Evolutionary conservation across 1,140 invertebrate species (phyloP).

Genomic region (Aphidius gifuensis): DNA sequence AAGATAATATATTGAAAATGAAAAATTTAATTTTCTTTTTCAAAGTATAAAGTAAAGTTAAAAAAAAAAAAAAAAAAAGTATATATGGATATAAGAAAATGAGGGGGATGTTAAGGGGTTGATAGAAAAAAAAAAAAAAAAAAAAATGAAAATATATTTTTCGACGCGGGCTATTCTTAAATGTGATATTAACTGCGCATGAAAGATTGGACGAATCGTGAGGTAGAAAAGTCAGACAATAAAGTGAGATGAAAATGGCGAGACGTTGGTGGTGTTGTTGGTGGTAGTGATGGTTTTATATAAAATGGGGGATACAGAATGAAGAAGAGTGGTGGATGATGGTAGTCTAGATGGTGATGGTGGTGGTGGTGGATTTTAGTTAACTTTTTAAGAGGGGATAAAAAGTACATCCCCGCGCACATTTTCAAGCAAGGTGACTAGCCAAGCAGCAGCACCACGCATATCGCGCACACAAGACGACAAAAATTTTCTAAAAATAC

Average conservation of each 20-base stretch:
- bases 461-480: conserved; percentile 26
- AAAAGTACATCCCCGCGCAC: conserved; percentile 24
- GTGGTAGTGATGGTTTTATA: not conserved
- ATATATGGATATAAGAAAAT: too few relatives aligned
- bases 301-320: conserved; percentile 13
- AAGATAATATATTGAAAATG: too few relatives aligned
- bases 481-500: conserved; percentile 19
- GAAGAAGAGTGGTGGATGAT: not conserved
- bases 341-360: conserved; percentile 15
- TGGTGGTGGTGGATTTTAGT: conserved; percentile 13
- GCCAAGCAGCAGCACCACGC: conserved; percentile 37
- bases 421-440: conserved; percentile 37
- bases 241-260: conserved; percentile 5
- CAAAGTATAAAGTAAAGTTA: too few relatives aligned
- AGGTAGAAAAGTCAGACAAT: not conserved
- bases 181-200: conserved; percentile 22
- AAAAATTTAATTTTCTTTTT: too few relatives aligned
- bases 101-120: too few relatives aligned
- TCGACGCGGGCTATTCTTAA: conserved; percentile 23
- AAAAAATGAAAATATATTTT: conserved; percentile 7
- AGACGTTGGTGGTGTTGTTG: not conserved
- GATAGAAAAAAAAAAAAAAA: conserved; percentile 1
- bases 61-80: too few relatives aligned
- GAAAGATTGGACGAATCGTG: conserved; percentile 8
- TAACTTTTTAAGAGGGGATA: too few relatives aligned